These are phyloP conservation scores for Gastrophysa polygoni DNA, from an alignment of 2,888 invertebrate genomes.

Conservation along the genomic window DNA sequence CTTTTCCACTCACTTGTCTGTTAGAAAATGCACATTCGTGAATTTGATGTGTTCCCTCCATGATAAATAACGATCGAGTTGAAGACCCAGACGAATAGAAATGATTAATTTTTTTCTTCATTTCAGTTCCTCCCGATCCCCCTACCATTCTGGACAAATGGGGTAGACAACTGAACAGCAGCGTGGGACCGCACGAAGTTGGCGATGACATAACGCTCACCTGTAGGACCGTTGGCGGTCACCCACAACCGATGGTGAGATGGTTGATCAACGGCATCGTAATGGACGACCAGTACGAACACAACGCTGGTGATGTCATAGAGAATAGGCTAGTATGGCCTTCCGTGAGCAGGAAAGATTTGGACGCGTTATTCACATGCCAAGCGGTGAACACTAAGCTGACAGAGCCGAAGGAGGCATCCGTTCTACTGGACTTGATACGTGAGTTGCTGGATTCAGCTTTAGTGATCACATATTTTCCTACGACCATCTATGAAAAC, in stretches of 20 bases:
- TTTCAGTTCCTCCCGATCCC: slow-evolving; percentile 83
- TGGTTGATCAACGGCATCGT: slow-evolving; percentile 83
- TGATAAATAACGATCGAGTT: too few relatives aligned
- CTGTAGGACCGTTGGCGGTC: slow-evolving; percentile 86
- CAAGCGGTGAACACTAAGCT: slow-evolving; percentile 85
- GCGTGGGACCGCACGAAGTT: slow-evolving; percentile 84
- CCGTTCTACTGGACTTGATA: slow-evolving; percentile 78
- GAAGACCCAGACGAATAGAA: too few relatives aligned
- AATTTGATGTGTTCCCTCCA: too few relatives aligned
- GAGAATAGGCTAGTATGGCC: slow-evolving; percentile 82
- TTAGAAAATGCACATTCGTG: neutral
- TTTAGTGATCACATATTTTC: too few relatives aligned
- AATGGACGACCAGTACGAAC: slow-evolving; percentile 82
- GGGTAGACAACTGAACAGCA: slow-evolving; percentile 81
- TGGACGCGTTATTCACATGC: slow-evolving; percentile 86
- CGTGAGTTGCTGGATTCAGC: slow-evolving; percentile 63
- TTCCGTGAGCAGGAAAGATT: slow-evolving; percentile 76
- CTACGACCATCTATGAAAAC: too few relatives aligned
- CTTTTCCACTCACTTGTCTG: neutral
- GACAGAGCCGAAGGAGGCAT: slow-evolving; percentile 78
- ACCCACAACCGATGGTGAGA: slow-evolving; percentile 76
- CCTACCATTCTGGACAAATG: slow-evolving; percentile 84
- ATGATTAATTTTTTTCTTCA: too few relatives aligned
- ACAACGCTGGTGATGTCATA: slow-evolving; percentile 84
- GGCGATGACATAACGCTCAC: slow-evolving; percentile 84